Evolutionary conservation across 2,797 vertebrate genomes (phyloP).

Genomic region (Ctenopoma kingsleyae): DNA sequence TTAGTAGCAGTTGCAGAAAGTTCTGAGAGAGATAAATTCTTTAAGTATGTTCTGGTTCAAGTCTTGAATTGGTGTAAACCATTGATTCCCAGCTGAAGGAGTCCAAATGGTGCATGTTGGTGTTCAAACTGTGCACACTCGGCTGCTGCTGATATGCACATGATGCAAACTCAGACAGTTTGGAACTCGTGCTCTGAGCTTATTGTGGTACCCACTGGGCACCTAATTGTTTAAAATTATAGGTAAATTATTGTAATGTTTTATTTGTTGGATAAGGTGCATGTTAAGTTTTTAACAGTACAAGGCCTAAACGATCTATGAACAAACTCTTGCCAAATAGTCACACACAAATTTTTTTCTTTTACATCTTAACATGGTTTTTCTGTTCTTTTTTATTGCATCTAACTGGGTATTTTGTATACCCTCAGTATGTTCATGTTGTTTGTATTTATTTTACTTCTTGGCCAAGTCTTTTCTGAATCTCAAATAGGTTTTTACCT

Average conservation of each 20-base stretch:
- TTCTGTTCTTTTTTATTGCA: neutral
- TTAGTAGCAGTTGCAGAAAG: constrained; percentile 30
- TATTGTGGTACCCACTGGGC: neutral
- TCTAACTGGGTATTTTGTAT: neutral
- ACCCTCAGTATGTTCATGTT: neutral
- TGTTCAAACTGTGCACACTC: constrained; percentile 2
- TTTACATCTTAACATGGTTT: neutral
- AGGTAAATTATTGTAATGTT: neutral
- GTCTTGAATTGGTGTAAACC: constrained; percentile 6
- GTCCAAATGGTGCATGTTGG: constrained; percentile 9
- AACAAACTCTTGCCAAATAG: neutral
- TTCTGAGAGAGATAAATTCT: constrained; percentile 3
- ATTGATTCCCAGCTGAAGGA: constrained; percentile 1
- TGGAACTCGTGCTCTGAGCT: neutral
- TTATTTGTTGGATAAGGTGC: neutral
- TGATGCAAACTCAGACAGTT: constrained; percentile 1
- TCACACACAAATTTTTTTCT: neutral
- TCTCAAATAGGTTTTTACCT: too few species aligned
- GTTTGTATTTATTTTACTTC: neutral
- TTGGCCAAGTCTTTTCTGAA: neutral
- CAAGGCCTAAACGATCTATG: neutral
- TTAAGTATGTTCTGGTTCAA: constrained; percentile 1
- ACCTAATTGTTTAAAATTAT: constrained; percentile 3
- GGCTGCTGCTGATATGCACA: constrained; percentile 1
- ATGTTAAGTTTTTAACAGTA: neutral